phyloP scores from a whole-genome alignment of 1,140 invertebrate genomes.

The Gryllus bimaculatus region DNA sequence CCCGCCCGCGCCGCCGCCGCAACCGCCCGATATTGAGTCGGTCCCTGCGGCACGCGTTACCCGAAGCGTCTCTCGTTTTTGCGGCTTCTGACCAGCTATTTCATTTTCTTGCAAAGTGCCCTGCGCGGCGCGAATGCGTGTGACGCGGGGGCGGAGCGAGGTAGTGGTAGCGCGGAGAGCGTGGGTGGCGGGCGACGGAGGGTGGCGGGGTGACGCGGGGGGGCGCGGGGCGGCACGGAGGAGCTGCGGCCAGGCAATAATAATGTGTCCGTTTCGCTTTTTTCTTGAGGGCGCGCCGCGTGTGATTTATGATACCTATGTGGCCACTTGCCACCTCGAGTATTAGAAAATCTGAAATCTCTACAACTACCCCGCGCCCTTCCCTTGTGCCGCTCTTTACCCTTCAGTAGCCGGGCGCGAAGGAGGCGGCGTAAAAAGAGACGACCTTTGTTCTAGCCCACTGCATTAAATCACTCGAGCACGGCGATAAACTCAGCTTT shows the following conservation, averaged over 20 bases:
- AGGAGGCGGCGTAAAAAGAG: not conserved
- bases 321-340: not conserved
- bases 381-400: not conserved
- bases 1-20: too few species aligned
- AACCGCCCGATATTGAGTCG: not conserved
- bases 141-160: too few species aligned
- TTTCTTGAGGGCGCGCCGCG: not conserved
- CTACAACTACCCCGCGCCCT: not conserved
- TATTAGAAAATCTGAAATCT: slow-evolving; percentile 2
- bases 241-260: not conserved
- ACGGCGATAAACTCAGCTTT: not conserved
- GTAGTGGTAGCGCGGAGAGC: too few species aligned
- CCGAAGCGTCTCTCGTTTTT: not conserved
- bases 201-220: too few species aligned
- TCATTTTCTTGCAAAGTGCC: slow-evolving; percentile 4
- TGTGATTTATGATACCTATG: slow-evolving; percentile 5
- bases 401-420: not conserved
- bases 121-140: too few species aligned
- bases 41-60: not conserved
- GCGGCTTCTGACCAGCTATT: not conserved
- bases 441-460: not conserved
- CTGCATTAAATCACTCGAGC: not conserved
- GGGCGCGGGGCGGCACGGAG: too few species aligned
- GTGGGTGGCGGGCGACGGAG: too few species aligned
- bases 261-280: slow-evolving; percentile 1